Percentiles rank a stretch among this genome's conserved stretches.
These are phyloP conservation scores for Melanogrammus aeglefinus DNA, from an alignment of 2,797 vertebrate genomes.

Conservation along the genomic window DNA sequence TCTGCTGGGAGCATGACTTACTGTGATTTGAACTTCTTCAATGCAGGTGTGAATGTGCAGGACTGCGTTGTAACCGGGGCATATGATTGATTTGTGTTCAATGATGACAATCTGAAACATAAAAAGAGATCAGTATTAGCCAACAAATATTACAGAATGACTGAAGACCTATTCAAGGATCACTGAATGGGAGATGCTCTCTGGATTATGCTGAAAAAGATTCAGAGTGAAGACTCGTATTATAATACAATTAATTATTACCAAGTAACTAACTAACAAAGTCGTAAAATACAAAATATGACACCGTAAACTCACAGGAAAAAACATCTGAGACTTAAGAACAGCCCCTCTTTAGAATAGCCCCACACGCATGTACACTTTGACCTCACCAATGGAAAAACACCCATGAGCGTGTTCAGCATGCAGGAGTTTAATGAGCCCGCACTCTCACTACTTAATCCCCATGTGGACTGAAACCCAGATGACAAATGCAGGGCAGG, in stretches of 20 bases:
- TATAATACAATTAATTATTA: no score
- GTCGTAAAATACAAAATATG: background rate
- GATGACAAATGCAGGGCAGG: no score
- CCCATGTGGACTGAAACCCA: no score
- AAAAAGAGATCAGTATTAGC: background rate
- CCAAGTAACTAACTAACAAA: no score
- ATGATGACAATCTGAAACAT: constrained; percentile 94
- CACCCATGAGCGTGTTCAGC: no score
- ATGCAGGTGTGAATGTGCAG: constrained; percentile 99
- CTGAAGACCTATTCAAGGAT: background rate
- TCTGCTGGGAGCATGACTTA: constrained; percentile 65
- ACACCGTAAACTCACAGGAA: background rate
- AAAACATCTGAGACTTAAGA: background rate
- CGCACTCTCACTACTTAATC: no score
- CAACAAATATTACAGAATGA: background rate
- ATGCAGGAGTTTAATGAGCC: no score
- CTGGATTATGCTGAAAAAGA: background rate
- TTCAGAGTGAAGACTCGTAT: no score
- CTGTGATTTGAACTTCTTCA: constrained; percentile 97
- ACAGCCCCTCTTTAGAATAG: no score
- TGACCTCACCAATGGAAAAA: no score
- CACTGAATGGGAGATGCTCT: background rate
- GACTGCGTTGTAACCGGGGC: constrained; percentile 98
- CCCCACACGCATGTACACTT: no score
- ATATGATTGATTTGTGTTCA: constrained; percentile 99